A percentile compares a stretch with the other conserved stretches of the same genome.
phyloP scores from a whole-genome alignment of 2,888 invertebrate genomes.

The Drosophila mulleri region DNA sequence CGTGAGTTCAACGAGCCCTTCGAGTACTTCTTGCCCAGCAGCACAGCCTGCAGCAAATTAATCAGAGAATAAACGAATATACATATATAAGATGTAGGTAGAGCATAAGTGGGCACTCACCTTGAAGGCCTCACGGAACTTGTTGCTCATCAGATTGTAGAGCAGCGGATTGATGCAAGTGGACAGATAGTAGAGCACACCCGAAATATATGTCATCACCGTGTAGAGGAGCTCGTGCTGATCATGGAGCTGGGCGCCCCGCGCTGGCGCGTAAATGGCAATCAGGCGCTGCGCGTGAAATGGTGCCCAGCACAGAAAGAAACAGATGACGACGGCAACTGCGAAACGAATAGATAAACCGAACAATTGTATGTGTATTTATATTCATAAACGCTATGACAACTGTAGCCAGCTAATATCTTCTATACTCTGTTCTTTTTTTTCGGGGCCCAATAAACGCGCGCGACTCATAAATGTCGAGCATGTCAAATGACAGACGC shows the following conservation, averaged over 20 bases:
- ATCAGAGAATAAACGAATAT: constrained; percentile 1
- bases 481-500: constrained; percentile 53
- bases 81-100: fast-evolving
- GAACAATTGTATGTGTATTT: constrained; percentile 36
- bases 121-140: constrained; percentile 96
- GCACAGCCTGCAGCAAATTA: constrained; percentile 63
- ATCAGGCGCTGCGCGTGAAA: constrained; percentile 96
- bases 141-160: constrained; percentile 97
- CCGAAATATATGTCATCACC: constrained; percentile 90
- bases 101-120: constrained; percentile 85
- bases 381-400: constrained; percentile 19
- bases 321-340: constrained; percentile 96
- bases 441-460: constrained; percentile 39
- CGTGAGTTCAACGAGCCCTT: constrained; percentile 86
- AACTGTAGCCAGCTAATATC: constrained; percentile 13
- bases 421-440: constrained; percentile 5
- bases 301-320: constrained; percentile 96
- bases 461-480: constrained; percentile 57
- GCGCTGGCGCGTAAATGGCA: constrained; percentile 86
- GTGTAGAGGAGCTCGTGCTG: constrained; percentile 81
- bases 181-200: constrained; percentile 95
- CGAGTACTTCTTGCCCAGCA: constrained; percentile 78
- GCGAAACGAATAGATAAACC: constrained; percentile 65
- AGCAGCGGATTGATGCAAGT: constrained; percentile 97
- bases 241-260: constrained; percentile 62